These are phyloP conservation scores for Aphodius sticticus DNA, from an alignment of 2,888 invertebrate species.

Conservation along the genomic window DNA sequence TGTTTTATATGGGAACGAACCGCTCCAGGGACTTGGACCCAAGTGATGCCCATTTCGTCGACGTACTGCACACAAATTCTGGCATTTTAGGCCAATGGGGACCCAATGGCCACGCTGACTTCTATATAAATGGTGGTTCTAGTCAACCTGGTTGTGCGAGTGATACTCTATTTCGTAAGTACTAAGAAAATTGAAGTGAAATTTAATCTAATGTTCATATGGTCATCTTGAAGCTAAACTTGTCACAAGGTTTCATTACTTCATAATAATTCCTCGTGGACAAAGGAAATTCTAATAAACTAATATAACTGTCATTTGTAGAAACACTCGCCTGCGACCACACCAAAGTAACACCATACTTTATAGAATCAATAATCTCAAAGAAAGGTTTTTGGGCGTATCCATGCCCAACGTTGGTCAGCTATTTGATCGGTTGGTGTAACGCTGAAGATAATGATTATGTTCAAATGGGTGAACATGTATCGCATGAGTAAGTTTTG, in stretches of 20 bases:
- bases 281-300: too few relatives aligned
- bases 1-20: slow-evolving; percentile 85
- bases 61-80: slow-evolving; percentile 85
- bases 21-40: slow-evolving; percentile 81
- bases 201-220: slow-evolving; percentile 10
- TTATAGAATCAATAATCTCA: slow-evolving; percentile 87
- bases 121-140: slow-evolving; percentile 88
- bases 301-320: slow-evolving; percentile 56
- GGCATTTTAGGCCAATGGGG: slow-evolving; percentile 91
- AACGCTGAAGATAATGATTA: slow-evolving; percentile 80
- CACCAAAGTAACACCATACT: slow-evolving; percentile 89
- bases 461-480: slow-evolving; percentile 87
- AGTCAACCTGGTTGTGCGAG: slow-evolving; percentile 89
- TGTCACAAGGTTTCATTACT: not conserved
- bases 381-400: slow-evolving; percentile 85
- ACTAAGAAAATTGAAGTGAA: not conserved
- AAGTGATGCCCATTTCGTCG: slow-evolving; percentile 84
- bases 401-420: slow-evolving; percentile 81
- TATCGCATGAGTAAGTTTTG: slow-evolving; percentile 74
- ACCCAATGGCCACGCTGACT: slow-evolving; percentile 87
- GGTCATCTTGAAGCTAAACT: not conserved
- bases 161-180: slow-evolving; percentile 81
- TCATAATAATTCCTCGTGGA: not conserved
- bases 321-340: slow-evolving; percentile 90
- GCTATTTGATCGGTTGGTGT: slow-evolving; percentile 87